A percentile compares a stretch with the other conserved stretches of the same genome.
phyloP scores from a whole-genome alignment of 2,113 vertebrate species.

The Barnardius zonarius region DNA sequence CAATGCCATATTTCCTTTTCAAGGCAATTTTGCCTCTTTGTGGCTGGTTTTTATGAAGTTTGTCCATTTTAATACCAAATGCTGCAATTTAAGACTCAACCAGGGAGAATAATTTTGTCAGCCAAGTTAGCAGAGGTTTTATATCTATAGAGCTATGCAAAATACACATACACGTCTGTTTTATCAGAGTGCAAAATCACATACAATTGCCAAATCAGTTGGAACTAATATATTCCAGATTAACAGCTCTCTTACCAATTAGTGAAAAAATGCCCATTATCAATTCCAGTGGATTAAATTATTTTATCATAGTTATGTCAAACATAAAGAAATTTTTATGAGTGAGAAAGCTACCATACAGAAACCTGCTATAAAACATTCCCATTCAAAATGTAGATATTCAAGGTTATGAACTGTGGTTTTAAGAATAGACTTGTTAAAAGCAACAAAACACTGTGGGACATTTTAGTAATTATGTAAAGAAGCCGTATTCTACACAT shows the following conservation, averaged over 20 bases:
- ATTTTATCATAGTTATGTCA: neutral
- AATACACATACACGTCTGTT: neutral
- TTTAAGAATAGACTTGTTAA: neutral
- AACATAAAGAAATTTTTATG: neutral
- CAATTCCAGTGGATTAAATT: neutral
- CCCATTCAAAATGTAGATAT: neutral
- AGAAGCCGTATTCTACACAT: neutral
- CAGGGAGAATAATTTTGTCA: neutral
- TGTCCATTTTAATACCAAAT: constrained; percentile 30
- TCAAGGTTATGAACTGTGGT: neutral
- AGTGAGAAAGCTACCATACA: neutral
- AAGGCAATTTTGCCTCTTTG: neutral
- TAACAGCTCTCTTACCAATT: neutral
- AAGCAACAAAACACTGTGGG: neutral
- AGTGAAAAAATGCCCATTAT: constrained; percentile 20
- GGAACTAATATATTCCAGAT: constrained; percentile 14
- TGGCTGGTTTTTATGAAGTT: neutral
- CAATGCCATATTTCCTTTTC: neutral
- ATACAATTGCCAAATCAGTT: neutral
- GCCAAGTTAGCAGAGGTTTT: neutral
- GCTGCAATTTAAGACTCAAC: neutral
- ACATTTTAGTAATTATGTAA: neutral
- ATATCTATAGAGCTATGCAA: constrained; percentile 2
- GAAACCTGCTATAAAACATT: neutral
- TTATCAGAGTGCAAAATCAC: neutral